phyloP scores from a whole-genome alignment of 2,888 invertebrate genomes.

The Tetrapedia diversipes region DNA sequence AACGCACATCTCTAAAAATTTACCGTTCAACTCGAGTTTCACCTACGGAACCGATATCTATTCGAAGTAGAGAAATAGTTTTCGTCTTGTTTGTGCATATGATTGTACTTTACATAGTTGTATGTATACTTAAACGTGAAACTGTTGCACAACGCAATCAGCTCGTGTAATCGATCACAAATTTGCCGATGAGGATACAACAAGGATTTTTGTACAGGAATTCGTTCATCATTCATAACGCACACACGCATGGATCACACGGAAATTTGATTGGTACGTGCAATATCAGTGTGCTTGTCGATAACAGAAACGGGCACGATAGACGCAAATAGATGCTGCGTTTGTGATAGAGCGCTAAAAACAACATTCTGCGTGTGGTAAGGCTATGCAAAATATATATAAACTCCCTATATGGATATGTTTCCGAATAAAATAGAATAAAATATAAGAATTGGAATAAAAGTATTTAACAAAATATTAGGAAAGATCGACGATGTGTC shows the following conservation, averaged over 20 bases:
- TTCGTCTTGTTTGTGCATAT: conserved; percentile 66
- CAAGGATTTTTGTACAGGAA: conserved; percentile 62
- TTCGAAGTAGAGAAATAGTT: conserved; percentile 76
- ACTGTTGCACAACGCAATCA: conserved; percentile 16
- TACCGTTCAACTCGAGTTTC: conserved; percentile 2
- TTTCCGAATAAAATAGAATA: background rate
- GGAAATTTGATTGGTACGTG: conserved; percentile 48
- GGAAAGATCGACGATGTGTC: background rate
- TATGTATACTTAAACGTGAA: conserved; percentile 54
- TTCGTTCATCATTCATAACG: conserved; percentile 39
- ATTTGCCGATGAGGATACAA: conserved; percentile 46
- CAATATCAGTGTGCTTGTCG: conserved; percentile 24
- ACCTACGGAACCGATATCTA: conserved; percentile 32
- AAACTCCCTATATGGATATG: background rate
- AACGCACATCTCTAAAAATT: background rate
- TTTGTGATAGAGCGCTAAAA: background rate
- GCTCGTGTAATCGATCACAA: conserved; percentile 46
- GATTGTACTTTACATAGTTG: conserved; percentile 65
- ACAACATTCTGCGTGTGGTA: background rate
- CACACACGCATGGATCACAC: conserved; percentile 39
- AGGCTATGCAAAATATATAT: conserved; percentile 5
- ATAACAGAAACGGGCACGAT: conserved; percentile 27
- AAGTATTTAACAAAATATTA: too few species aligned
- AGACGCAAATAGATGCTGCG: conserved; percentile 11
- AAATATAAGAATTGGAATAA: background rate